These are phyloP conservation scores for Lophotis ruficrista DNA, from an alignment of 2,113 vertebrate species.

Conservation along the genomic window DNA sequence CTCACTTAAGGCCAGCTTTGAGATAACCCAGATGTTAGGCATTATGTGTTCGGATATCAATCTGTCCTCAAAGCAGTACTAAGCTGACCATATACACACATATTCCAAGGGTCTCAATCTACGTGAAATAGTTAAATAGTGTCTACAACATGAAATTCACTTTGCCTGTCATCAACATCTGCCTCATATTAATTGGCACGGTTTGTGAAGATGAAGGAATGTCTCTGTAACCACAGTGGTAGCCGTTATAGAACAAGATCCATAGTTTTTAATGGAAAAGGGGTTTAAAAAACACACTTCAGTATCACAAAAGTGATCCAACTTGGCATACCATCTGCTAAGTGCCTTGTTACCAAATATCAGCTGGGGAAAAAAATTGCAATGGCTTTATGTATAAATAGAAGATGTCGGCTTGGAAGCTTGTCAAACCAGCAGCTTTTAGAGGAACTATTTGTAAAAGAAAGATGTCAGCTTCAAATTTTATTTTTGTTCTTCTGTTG, in stretches of 20 bases:
- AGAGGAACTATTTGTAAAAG: constrained; percentile 46
- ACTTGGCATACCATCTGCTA: constrained; percentile 41
- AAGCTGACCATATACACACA: neutral
- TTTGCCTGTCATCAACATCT: neutral
- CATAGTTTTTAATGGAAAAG: neutral
- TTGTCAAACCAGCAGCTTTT: constrained; percentile 46
- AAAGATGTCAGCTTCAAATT: constrained; percentile 36
- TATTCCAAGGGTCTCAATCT: neutral
- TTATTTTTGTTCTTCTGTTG: constrained; percentile 37
- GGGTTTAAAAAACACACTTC: neutral
- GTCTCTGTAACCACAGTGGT: neutral
- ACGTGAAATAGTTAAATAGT: neutral
- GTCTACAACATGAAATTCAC: neutral
- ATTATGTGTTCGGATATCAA: no score
- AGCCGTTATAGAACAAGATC: neutral
- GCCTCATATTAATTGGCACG: neutral
- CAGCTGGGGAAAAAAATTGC: constrained; percentile 8
- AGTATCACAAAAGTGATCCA: constrained; percentile 15
- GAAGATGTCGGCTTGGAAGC: constrained; percentile 53
- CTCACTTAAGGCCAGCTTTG: neutral
- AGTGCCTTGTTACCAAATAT: constrained; percentile 51
- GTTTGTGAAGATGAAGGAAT: neutral
- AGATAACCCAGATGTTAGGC: neutral
- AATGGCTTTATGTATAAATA: constrained; percentile 49
- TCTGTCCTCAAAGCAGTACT: neutral